phyloP scores from a whole-genome alignment of 1,140 invertebrate genomes.

The Whitmania pigra region DNA sequence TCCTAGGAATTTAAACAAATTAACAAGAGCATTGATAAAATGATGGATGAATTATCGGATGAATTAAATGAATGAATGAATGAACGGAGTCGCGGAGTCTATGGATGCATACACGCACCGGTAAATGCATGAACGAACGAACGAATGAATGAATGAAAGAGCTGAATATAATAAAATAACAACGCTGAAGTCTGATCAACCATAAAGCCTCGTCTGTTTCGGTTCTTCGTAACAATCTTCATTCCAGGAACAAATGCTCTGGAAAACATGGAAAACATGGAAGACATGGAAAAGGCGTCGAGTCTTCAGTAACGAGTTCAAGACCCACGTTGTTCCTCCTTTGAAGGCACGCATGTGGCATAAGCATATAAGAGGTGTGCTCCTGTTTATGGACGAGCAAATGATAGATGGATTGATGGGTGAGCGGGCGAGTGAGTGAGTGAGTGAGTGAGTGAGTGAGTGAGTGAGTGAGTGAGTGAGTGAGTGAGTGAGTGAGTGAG shows the following conservation, averaged over 20 bases:
- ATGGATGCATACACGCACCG: constrained; percentile 22
- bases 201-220: too few species aligned
- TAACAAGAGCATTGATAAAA: too few species aligned
- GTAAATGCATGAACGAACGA: constrained; percentile 23
- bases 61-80: constrained; percentile 10
- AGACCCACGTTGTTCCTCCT: neutral
- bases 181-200: too few species aligned
- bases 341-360: neutral
- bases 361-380: constrained; percentile 5
- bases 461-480: constrained; percentile 27
- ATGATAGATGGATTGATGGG: constrained; percentile 6
- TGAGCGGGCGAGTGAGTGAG: constrained; percentile 21
- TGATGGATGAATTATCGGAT: too few species aligned
- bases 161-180: neutral
- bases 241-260: too few species aligned
- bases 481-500: constrained; percentile 25
- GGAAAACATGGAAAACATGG: too few species aligned
- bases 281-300: neutral
- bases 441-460: constrained; percentile 26
- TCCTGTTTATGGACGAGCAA: constrained; percentile 14
- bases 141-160: constrained; percentile 21
- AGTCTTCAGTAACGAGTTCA: neutral
- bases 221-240: too few species aligned
- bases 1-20: too few species aligned
- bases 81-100: constrained; percentile 19